phyloP scores from a whole-genome alignment of 30 jellyfish, hydroid and myxozoan species.

The Aurelia sp. region DNA sequence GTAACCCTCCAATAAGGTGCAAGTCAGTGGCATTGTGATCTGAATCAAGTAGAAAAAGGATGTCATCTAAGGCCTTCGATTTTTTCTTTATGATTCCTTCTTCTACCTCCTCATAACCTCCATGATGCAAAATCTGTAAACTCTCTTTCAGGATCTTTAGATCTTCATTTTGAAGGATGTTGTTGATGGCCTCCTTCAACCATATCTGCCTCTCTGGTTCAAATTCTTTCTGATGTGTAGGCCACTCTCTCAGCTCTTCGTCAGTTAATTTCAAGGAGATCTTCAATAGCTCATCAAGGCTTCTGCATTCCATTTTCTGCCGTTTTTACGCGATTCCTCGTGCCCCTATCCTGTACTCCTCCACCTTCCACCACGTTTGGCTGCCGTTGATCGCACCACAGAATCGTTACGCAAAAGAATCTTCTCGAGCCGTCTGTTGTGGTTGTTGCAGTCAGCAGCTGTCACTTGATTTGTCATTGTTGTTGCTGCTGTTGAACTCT shows the following conservation, averaged over 20 bases:
- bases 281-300: constrained; percentile 42
- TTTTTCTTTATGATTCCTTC: constrained; percentile 31
- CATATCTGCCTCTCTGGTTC: constrained; percentile 80
- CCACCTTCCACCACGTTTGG: no score
- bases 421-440: no score
- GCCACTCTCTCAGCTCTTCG: constrained; percentile 70
- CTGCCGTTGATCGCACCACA: no score
- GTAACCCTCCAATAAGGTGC: constrained; percentile 72
- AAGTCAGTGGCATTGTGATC: constrained; percentile 77
- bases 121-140: constrained; percentile 22
- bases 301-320: no score
- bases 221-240: constrained; percentile 17
- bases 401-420: no score
- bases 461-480: no score
- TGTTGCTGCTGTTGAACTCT: no score
- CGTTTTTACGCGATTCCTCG: no score
- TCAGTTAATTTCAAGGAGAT: constrained; percentile 72
- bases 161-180: constrained; percentile 65
- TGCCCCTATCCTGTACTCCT: no score
- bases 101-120: constrained; percentile 14
- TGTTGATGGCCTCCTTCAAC: constrained; percentile 71
- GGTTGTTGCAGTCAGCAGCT: no score
- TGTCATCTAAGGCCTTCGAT: constrained; percentile 58
- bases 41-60: constrained; percentile 54
- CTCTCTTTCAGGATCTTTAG: constrained; percentile 43